A percentile compares a stretch with the other conserved stretches of the same genome.
Conservation (phyloP, 2,113 vertebrate species). For the Mormyrus iriodes region DNA sequence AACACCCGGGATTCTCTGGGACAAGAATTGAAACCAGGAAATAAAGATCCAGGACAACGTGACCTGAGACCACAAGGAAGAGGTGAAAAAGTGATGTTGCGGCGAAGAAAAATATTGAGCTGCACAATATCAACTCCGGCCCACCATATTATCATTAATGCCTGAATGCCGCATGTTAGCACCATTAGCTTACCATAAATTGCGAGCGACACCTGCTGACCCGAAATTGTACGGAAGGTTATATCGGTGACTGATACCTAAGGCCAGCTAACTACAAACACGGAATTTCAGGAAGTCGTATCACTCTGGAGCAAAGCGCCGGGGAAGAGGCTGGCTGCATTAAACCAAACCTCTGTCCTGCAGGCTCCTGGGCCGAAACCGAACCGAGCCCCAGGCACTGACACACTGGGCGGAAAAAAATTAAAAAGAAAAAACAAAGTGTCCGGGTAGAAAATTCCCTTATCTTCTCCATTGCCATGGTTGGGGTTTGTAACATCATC, state of each 20-base stretch:
- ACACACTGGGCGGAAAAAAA: not conserved
- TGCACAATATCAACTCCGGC: too few relatives aligned
- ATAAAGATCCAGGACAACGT: too few relatives aligned
- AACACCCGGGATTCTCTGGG: not conserved
- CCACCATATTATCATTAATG: too few relatives aligned
- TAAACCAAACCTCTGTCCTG: not conserved
- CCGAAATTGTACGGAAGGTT: not conserved
- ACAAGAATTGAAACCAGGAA: not conserved
- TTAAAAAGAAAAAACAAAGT: not conserved
- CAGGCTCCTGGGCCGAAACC: not conserved
- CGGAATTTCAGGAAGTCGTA: not conserved
- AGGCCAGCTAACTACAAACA: not conserved
- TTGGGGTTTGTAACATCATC: not conserved
- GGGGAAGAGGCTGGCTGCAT: not conserved
- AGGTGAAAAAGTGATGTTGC: too few relatives aligned
- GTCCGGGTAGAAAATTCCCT: not conserved
- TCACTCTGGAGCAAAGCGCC: not conserved
- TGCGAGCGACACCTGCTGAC: not conserved
- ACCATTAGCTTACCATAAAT: not conserved
- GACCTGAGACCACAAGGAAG: too few relatives aligned
- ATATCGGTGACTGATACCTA: not conserved
- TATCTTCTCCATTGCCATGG: conserved; percentile 4
- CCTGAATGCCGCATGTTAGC: too few relatives aligned
- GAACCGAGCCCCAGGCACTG: not conserved
- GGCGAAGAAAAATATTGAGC: too few relatives aligned